A percentile compares a stretch with the other conserved stretches of the same genome.
These are phyloP conservation scores for Microcebus murinus DNA, from an alignment of 2,113 vertebrate species.

Conservation along the genomic window DNA sequence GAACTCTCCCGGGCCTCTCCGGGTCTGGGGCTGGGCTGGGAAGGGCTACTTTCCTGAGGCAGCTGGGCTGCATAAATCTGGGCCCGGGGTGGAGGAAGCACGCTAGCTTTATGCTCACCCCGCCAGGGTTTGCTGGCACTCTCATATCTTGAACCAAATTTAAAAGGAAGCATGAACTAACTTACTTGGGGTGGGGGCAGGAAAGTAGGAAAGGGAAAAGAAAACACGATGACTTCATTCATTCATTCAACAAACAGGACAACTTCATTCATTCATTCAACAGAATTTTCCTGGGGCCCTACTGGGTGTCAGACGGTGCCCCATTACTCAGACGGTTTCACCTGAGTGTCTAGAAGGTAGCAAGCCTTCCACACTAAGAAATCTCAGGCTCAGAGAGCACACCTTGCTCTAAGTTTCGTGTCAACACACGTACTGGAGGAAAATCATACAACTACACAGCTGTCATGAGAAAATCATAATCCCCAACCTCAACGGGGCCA, in stretches of 20 bases:
- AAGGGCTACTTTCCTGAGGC: too few relatives aligned
- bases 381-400: rapidly evolving
- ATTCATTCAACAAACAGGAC: background rate
- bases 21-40: background rate
- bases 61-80: too few relatives aligned
- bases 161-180: background rate
- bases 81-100: too few relatives aligned
- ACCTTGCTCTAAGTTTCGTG: background rate
- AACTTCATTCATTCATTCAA: background rate
- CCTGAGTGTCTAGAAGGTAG: background rate
- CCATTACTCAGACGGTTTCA: too few relatives aligned
- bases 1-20: background rate
- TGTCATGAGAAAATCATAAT: background rate
- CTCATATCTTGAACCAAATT: background rate
- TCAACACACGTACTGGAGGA: background rate
- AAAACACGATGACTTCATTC: background rate
- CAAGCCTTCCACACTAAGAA: background rate
- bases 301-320: background rate
- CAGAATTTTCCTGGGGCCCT: background rate
- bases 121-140: background rate
- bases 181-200: too few relatives aligned
- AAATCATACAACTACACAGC: background rate
- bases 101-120: background rate
- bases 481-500: background rate
- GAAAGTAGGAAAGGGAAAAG: background rate